These are phyloP conservation scores for Saccopteryx bilineata DNA, from an alignment of 2,113 vertebrate genomes.

Conservation along the genomic window DNA sequence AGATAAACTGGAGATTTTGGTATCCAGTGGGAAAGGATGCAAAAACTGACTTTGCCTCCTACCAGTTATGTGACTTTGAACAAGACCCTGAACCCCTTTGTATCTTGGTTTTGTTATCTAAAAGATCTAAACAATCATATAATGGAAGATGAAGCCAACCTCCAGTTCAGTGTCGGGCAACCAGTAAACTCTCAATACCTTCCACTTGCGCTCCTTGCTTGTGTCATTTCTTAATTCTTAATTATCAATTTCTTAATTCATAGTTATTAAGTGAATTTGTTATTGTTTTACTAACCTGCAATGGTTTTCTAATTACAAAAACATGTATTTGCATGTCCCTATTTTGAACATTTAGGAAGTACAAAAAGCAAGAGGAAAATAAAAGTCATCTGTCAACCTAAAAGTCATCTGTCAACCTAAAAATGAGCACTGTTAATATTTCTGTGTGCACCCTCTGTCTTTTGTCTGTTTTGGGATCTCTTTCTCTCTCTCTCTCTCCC, in stretches of 20 bases:
- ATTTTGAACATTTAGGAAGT: neutral
- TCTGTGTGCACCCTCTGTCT: neutral
- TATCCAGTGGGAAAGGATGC: neutral
- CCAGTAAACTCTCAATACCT: neutral
- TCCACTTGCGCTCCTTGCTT: neutral
- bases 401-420: neutral
- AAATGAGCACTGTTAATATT: neutral
- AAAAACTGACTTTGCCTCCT: neutral
- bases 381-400: neutral
- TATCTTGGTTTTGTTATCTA: neutral
- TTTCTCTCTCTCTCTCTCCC: neutral
- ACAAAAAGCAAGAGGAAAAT: neutral
- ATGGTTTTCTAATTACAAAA: neutral
- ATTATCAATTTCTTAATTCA: constrained; percentile 3
- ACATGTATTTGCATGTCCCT: neutral
- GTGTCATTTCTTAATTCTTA: neutral
- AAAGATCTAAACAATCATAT: neutral
- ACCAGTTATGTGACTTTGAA: neutral
- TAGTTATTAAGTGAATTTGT: neutral
- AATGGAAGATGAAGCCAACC: neutral
- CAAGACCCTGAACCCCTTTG: neutral
- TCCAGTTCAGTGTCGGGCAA: neutral
- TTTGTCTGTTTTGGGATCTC: neutral
- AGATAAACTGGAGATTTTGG: neutral
- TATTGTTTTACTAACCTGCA: neutral